A percentile compares a stretch with the other conserved stretches of the same genome.
phyloP scores from a whole-genome alignment of 1,140 invertebrate species.

The Drosophila saltans region DNA sequence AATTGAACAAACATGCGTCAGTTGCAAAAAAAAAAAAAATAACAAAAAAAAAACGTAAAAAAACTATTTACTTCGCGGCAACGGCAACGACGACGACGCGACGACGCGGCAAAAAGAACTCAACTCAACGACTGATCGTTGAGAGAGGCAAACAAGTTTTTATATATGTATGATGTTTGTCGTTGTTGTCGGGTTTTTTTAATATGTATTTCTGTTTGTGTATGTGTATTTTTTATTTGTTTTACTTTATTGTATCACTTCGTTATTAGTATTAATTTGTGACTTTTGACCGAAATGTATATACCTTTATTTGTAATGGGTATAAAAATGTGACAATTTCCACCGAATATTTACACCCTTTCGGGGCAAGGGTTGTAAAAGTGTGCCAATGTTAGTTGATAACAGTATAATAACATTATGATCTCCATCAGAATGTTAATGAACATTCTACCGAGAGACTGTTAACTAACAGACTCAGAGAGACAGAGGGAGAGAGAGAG shows the following conservation, averaged over 20 bases:
- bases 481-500: constrained; percentile 1
- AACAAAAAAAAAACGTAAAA: constrained; percentile 38
- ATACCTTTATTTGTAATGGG: background rate
- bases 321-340: background rate
- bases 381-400: background rate
- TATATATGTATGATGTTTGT: constrained; percentile 10
- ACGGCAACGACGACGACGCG: constrained; percentile 15
- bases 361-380: background rate
- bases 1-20: constrained; percentile 32
- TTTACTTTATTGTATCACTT: background rate
- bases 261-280: too few species aligned
- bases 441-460: background rate
- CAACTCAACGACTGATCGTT: constrained; percentile 17
- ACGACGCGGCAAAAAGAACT: constrained; percentile 47
- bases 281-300: background rate
- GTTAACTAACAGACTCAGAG: background rate
- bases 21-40: constrained; percentile 33
- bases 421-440: background rate
- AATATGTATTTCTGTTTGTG: background rate
- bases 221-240: background rate
- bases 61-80: constrained; percentile 37
- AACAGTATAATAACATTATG: background rate
- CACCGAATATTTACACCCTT: background rate
- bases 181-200: background rate
- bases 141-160: constrained; percentile 18